These are phyloP conservation scores for Circaetus gallicus DNA, from an alignment of 2,113 vertebrate genomes.

Conservation along the genomic window DNA sequence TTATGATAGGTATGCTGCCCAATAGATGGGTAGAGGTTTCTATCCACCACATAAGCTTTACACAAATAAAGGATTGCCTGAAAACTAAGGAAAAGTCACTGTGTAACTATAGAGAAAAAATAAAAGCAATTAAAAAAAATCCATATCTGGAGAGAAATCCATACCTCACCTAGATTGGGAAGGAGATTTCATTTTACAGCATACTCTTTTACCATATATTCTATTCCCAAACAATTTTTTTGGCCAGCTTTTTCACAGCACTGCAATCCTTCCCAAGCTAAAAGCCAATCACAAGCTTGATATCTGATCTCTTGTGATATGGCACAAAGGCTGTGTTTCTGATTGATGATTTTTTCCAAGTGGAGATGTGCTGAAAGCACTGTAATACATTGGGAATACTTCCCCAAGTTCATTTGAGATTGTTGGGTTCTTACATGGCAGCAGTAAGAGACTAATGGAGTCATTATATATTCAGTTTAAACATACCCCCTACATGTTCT, in stretches of 20 bases:
- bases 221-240: background rate
- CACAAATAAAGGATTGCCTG: background rate
- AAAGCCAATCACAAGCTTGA: background rate
- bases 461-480: background rate
- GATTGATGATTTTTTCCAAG: background rate
- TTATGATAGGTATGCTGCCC: background rate
- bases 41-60: background rate
- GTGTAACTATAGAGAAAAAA: background rate
- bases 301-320: background rate
- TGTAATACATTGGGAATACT: background rate
- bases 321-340: background rate
- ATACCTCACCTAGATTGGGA: background rate
- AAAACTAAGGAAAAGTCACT: background rate
- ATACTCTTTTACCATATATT: background rate
- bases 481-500: background rate
- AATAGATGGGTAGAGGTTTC: background rate
- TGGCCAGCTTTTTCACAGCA: background rate
- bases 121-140: background rate
- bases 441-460: background rate
- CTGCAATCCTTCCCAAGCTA: background rate
- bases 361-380: background rate
- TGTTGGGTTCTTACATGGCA: background rate
- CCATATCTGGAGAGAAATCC: background rate
- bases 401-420: background rate
- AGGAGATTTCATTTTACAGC: background rate